phyloP scores from a whole-genome alignment of 2,797 vertebrate genomes.

The Chaunax sp. region DNA sequence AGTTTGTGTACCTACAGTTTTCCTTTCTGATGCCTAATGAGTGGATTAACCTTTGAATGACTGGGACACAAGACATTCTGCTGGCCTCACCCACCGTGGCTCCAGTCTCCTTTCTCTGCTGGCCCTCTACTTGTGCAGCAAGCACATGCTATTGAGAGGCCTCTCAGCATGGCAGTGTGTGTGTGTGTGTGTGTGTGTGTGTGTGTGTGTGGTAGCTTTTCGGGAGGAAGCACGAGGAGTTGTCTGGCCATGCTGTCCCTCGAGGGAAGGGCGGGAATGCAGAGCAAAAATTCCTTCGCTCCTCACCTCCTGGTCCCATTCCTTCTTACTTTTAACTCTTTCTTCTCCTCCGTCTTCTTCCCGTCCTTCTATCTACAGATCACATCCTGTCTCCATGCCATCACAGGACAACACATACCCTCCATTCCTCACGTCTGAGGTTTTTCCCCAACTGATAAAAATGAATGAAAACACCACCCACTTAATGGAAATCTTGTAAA shows the following conservation, averaged over 20 bases:
- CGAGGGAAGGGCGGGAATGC: slow-evolving; percentile 59
- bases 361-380: slow-evolving; percentile 26
- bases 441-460: slow-evolving; percentile 20
- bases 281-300: slow-evolving; percentile 43
- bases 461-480: slow-evolving; percentile 37
- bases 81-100: slow-evolving; percentile 17
- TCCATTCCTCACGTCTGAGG: slow-evolving; percentile 23
- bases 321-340: neutral
- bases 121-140: slow-evolving; percentile 36
- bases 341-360: neutral
- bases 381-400: slow-evolving; percentile 38
- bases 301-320: slow-evolving; percentile 29
- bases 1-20: slow-evolving; percentile 17
- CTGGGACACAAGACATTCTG: slow-evolving; percentile 14
- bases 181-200: slow-evolving; percentile 24
- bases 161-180: slow-evolving; percentile 18
- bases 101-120: slow-evolving; percentile 8
- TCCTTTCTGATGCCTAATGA: slow-evolving; percentile 22
- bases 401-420: slow-evolving; percentile 26
- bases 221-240: slow-evolving; percentile 36
- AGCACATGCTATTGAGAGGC: slow-evolving; percentile 36
- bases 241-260: slow-evolving; percentile 40
- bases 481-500: slow-evolving; percentile 32
- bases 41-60: slow-evolving; percentile 63
- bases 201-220: slow-evolving; percentile 15